These are phyloP conservation scores for Astyanax mexicanus DNA, from an alignment of 2,797 vertebrate genomes.

Conservation along the genomic window DNA sequence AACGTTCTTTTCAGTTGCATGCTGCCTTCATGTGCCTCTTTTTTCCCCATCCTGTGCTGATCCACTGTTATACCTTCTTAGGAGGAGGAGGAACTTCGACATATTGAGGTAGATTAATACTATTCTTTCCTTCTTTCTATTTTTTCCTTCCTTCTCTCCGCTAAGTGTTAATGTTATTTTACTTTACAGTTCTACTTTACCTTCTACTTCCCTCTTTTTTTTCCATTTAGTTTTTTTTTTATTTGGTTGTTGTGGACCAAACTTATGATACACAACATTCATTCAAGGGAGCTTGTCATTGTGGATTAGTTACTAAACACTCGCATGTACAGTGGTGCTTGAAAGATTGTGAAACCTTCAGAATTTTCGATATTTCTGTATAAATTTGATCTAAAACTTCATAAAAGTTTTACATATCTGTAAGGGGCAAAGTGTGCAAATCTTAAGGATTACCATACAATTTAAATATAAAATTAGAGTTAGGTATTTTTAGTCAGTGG, in stretches of 20 bases:
- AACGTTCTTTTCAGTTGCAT: constrained; percentile 56
- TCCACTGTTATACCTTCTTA: constrained; percentile 62
- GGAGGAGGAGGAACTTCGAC: constrained; percentile 83
- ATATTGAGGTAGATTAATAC: constrained; percentile 81
- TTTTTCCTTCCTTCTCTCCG: constrained; percentile 28
- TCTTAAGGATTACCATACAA: no score
- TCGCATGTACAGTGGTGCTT: no score
- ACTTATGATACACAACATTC: not conserved
- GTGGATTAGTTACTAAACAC: no score
- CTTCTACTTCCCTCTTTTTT: constrained; percentile 4
- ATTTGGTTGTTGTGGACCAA: constrained; percentile 37
- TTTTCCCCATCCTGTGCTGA: constrained; percentile 57
- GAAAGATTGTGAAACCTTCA: no score
- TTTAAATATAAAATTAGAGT: no score
- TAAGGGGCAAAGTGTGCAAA: no score
- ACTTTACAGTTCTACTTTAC: constrained; percentile 13
- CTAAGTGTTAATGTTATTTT: not conserved
- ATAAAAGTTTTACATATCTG: no score
- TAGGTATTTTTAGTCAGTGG: no score
- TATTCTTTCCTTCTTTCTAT: constrained; percentile 10
- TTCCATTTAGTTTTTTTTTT: not conserved
- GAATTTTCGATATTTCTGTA: no score
- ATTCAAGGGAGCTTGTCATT: no score
- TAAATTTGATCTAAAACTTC: no score
- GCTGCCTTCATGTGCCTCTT: constrained; percentile 50